A percentile compares a stretch with the other conserved stretches of the same genome.
Conservation (phyloP, 2,797 vertebrate genomes). For the Tadarida brasiliensis region DNA sequence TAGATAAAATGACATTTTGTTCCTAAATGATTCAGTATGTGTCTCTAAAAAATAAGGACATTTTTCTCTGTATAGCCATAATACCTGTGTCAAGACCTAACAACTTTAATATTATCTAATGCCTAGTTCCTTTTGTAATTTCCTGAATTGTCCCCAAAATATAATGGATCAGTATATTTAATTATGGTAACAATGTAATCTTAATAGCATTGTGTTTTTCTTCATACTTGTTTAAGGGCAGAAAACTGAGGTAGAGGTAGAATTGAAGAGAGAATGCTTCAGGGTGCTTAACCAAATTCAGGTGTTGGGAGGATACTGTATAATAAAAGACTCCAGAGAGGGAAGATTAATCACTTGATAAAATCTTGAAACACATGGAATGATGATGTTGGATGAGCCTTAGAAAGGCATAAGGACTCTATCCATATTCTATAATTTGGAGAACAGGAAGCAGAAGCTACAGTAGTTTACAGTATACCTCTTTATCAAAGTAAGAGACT, state of each 20-base stretch:
- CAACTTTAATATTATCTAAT: background rate
- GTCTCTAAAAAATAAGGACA: background rate
- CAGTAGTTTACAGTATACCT: background rate
- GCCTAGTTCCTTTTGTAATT: background rate
- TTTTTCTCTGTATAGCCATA: background rate
- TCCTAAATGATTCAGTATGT: background rate
- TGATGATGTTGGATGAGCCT: background rate
- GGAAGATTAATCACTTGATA: background rate
- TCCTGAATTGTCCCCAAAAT: background rate
- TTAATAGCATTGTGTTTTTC: background rate
- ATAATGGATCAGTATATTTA: background rate
- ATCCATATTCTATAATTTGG: background rate
- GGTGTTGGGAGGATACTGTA: background rate
- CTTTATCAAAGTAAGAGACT: background rate
- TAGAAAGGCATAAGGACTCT: background rate
- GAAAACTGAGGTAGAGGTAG: background rate
- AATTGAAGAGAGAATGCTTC: background rate
- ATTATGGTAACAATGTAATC: background rate
- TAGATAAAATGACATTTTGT: background rate
- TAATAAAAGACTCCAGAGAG: background rate
- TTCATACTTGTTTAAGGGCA: slow-evolving; percentile 25
- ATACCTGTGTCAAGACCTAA: background rate
- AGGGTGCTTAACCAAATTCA: background rate
- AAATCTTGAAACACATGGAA: background rate
- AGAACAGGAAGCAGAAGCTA: background rate